phyloP scores from a whole-genome alignment of 2,888 invertebrate species.

The Sphecodes monilicornis region DNA sequence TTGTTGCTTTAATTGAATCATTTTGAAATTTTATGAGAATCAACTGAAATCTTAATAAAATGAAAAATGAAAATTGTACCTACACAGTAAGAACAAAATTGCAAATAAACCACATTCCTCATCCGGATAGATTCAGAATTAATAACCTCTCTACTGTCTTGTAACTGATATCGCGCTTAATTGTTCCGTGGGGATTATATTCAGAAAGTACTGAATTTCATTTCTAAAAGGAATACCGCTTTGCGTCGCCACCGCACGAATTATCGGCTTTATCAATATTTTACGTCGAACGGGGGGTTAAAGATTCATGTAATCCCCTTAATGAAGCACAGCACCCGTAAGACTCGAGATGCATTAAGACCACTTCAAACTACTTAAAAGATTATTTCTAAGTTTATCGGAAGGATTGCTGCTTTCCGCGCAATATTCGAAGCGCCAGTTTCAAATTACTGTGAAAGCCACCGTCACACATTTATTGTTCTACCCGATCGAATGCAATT shows the following conservation, averaged over 20 bases:
- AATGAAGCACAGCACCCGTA: conserved; percentile 28
- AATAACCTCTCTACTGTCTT: neutral
- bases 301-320: conserved; percentile 20
- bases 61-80: too few species aligned
- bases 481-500: neutral
- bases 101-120: neutral
- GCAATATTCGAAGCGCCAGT: conserved; percentile 14
- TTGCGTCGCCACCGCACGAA: neutral
- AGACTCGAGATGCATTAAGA: conserved; percentile 25
- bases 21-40: too few species aligned
- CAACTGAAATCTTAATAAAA: too few species aligned
- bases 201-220: conserved; percentile 6
- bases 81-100: too few species aligned
- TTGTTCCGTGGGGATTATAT: neutral
- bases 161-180: neutral
- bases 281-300: conserved; percentile 12
- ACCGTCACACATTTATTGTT: neutral
- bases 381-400: conserved; percentile 47
- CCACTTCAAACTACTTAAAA: conserved; percentile 40
- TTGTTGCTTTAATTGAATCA: too few species aligned
- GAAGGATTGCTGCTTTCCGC: conserved; percentile 13
- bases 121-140: neutral
- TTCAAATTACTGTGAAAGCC: conserved; percentile 19
- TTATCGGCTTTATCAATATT: conserved; percentile 43
- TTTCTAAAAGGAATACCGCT: neutral